These are phyloP conservation scores for Trisateles emortualis DNA, from an alignment of 2,888 invertebrate genomes.

Conservation along the genomic window DNA sequence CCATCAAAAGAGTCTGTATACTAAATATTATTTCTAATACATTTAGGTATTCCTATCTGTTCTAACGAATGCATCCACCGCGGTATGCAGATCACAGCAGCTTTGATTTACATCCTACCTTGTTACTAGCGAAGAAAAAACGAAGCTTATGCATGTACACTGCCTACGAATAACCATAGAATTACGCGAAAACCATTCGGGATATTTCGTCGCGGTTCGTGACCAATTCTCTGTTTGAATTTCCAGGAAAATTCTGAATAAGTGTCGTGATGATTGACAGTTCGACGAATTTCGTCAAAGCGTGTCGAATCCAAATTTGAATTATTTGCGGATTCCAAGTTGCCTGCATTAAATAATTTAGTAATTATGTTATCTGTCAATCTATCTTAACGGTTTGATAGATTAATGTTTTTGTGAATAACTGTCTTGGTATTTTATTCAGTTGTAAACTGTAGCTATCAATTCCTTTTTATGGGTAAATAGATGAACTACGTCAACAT, in stretches of 20 bases:
- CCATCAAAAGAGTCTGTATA: conserved; percentile 30
- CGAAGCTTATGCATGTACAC: conserved; percentile 37
- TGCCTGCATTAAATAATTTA: conserved; percentile 21
- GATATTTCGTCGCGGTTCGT: conserved; percentile 16
- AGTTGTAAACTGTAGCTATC: no score
- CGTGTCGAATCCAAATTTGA: conserved; percentile 29
- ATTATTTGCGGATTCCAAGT: conserved; percentile 11
- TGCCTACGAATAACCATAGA: conserved; percentile 20
- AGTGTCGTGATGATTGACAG: conserved; percentile 17
- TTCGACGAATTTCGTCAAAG: conserved; percentile 26
- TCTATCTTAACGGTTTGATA: no score
- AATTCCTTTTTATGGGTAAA: no score
- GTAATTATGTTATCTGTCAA: conserved; percentile 3
- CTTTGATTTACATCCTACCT: conserved; percentile 76
- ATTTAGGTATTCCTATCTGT: conserved; percentile 47
- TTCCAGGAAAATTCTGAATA: conserved; percentile 17
- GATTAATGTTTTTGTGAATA: no score
- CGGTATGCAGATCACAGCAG: conserved; percentile 67
- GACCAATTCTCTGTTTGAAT: conserved; percentile 36
- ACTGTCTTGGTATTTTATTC: no score
- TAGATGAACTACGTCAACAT: no score
- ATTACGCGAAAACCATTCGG: conserved; percentile 5
- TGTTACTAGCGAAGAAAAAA: conserved; percentile 63
- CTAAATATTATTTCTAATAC: conserved; percentile 50
- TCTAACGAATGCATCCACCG: conserved; percentile 60